Evolutionary conservation across 2,113 vertebrate species (phyloP).

Genomic region (Percina caprodes): DNA sequence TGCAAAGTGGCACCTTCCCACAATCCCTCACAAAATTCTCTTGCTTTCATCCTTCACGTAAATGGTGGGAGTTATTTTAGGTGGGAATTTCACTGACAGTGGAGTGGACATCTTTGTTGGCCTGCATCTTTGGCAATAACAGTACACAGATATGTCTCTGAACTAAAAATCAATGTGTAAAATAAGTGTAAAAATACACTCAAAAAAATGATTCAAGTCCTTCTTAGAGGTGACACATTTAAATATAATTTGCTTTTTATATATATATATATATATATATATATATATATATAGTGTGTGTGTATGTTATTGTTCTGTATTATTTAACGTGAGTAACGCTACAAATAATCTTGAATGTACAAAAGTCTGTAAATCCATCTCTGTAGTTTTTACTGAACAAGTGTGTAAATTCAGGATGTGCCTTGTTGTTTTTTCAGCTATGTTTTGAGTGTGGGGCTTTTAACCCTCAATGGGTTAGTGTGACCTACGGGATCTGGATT

Average conservation of each 20-base stretch:
- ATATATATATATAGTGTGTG: no score
- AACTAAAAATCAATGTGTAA: no score
- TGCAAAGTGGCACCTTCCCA: neutral
- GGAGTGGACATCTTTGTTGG: slow-evolving; percentile 29
- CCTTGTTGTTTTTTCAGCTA: slow-evolving; percentile 80
- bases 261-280: no score
- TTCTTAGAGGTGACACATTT: no score
- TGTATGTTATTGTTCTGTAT: neutral
- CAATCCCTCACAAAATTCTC: neutral
- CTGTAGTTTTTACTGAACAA: neutral
- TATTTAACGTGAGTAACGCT: neutral
- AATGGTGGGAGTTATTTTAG: slow-evolving; percentile 9
- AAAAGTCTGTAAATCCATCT: neutral
- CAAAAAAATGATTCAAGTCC: no score
- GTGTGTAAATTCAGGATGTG: neutral
- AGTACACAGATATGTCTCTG: no score
- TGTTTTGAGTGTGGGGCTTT: slow-evolving; percentile 98
- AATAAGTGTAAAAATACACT: no score
- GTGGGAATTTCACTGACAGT: neutral
- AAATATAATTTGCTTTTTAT: no score
- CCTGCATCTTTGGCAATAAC: slow-evolving; percentile 8
- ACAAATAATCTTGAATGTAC: neutral
- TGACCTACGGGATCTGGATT: slow-evolving; percentile 99
- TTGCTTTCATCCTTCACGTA: slow-evolving; percentile 17
- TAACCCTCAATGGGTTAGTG: slow-evolving; percentile 98